Conservation (phyloP, 2,113 vertebrate genomes). For the Bambusicola thoracicus region DNA sequence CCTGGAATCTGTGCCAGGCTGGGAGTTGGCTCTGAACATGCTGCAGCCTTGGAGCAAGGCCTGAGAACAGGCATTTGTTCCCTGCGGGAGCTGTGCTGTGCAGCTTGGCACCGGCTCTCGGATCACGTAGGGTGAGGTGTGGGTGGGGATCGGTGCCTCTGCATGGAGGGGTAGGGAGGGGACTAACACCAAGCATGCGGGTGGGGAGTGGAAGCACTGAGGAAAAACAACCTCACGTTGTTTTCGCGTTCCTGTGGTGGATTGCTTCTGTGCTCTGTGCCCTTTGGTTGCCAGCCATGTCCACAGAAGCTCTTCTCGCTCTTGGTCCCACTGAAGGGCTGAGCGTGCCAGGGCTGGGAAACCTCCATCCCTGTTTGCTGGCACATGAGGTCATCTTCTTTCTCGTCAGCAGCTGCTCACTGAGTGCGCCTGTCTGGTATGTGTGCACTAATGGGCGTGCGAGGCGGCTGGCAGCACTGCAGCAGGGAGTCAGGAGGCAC, state of each 20-base stretch:
- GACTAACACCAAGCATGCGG: neutral
- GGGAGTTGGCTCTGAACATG: neutral
- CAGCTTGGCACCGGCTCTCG: neutral
- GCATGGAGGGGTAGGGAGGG: neutral
- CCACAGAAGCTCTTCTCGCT: neutral
- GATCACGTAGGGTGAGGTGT: neutral
- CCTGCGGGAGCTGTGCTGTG: neutral
- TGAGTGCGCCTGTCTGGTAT: conserved; percentile 23
- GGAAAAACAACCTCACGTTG: neutral
- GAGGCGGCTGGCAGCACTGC: neutral
- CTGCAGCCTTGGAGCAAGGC: neutral
- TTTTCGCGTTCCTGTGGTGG: neutral
- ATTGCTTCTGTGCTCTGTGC: neutral
- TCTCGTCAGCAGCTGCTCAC: neutral
- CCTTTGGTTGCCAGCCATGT: neutral
- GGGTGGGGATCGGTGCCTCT: neutral
- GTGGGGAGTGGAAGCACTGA: neutral
- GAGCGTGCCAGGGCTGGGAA: rapidly evolving
- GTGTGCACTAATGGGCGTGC: neutral
- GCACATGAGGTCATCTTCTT: neutral
- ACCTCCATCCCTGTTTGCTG: neutral
- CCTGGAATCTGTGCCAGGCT: neutral
- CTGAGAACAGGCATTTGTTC: neutral
- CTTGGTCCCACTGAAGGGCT: neutral
- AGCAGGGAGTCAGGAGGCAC: neutral